A percentile compares a stretch with the other conserved stretches of the same genome.
Evolutionary conservation across 2,113 vertebrate species (phyloP).

Genomic region (Malaclemys terrapin): DNA sequence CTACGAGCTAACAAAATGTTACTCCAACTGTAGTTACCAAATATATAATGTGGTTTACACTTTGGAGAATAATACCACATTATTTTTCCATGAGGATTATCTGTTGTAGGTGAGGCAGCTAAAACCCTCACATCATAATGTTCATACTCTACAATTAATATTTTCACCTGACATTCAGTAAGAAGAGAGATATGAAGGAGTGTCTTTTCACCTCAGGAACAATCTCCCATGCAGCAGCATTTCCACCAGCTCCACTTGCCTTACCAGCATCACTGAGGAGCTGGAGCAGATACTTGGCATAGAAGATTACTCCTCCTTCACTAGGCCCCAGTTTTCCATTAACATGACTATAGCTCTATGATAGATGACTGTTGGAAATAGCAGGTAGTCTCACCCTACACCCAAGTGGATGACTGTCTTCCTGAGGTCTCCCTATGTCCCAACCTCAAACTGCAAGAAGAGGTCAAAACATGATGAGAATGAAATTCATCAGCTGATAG

Average conservation of each 20-base stretch:
- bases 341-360: accelerated
- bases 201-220: neutral
- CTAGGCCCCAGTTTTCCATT: neutral
- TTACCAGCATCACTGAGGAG: neutral
- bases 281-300: accelerated
- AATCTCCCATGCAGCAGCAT: neutral
- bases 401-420: neutral
- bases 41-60: neutral
- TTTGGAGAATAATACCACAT: neutral
- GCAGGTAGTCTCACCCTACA: neutral
- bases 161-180: neutral
- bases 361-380: neutral
- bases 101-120: neutral
- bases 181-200: neutral
- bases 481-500: neutral
- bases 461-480: neutral
- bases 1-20: slow-evolving; percentile 11
- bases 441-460: neutral
- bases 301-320: neutral
- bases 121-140: neutral
- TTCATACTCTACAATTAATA: neutral
- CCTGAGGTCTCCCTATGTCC: accelerated
- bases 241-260: neutral
- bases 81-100: neutral
- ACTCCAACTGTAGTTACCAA: neutral